phyloP scores from a whole-genome alignment of 2,888 invertebrate species.

The Trachelus troglodyta region DNA sequence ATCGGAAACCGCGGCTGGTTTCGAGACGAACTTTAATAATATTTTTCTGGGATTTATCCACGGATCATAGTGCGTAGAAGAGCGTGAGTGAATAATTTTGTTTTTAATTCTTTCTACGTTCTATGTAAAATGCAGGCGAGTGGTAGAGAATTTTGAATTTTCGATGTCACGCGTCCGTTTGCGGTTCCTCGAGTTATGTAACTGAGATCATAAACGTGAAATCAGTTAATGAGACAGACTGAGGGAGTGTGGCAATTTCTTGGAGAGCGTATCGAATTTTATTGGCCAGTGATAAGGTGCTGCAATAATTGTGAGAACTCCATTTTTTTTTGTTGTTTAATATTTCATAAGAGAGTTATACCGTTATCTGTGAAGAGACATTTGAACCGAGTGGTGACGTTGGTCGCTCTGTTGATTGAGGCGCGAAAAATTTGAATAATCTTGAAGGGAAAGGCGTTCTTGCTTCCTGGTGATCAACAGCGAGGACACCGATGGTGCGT shows the following conservation, averaged over 20 bases:
- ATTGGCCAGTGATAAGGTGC: neutral
- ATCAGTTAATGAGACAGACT: neutral
- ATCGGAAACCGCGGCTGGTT: neutral
- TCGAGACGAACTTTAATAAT: neutral
- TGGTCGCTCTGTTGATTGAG: neutral
- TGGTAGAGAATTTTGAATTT: neutral
- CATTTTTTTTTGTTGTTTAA: neutral
- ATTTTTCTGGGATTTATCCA: neutral
- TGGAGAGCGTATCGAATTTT: neutral
- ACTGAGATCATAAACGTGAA: neutral
- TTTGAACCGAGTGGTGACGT: neutral
- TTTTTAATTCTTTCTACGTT: neutral
- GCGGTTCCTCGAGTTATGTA: neutral
- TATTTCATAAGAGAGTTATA: neutral
- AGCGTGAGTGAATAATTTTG: neutral
- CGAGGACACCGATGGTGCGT: conserved; percentile 70
- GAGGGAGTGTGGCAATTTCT: neutral
- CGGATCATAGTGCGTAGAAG: neutral
- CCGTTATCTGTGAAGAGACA: neutral
- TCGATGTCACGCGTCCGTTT: neutral
- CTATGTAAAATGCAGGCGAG: neutral
- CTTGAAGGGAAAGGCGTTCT: neutral
- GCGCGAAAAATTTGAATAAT: neutral
- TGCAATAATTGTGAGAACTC: neutral
- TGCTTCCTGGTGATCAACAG: neutral